Evolutionary conservation across 30 jellyfish, hydroid and myxozoan species (phyloP), one percentile per base, ranked within the genome.

Genomic region (Mastigias papua): DNA sequence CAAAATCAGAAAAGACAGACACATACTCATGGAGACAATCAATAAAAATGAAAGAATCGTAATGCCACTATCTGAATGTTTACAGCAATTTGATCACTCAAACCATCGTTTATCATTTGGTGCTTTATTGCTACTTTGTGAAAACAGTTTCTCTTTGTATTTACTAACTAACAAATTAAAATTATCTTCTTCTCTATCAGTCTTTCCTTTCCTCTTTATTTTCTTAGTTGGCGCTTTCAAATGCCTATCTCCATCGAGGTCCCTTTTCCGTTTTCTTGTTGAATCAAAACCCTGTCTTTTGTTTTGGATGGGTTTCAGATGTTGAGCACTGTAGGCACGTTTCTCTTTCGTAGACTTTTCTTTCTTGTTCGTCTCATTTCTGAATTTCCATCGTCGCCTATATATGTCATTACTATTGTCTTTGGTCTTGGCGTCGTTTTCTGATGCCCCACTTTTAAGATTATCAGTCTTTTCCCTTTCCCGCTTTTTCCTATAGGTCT

Each of bases 21-120:
- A n/a, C n/a, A n/a, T n/a, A n/a, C n/a, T n/a, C n/a, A n/a, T n/a
- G n/a, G n/a, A n/a, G n/a, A n/a, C n/a, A n/a, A n/a, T n/a, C n/a
- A n/a, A n/a, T n/a, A n/a, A n/a, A n/a, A n/a, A n/a, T n/a, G n/a
- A n/a, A n/a, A n/a, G n/a, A n/a, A n/a, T n/a, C n/a, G n/a, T n/a
- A n/a, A n/a, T n/a, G n/a, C n/a, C n/a, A n/a, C n/a, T n/a, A 37
- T 11, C 5, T 37, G 11, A 37, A 5, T 3, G 11, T 5, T 3
- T 37, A 37, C 11, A 37, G 54, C 54, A 37, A 51, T 5, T 4
- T 30, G 0, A 32, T 82, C 75, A 90, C 65, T 85, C 96, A 66
- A 92, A 92, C 98, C 98, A 92, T 26, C 96, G 74, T 15, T 81
- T 81, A 0, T 46, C 81, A 20, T 54, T 65, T 13, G 22, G 37